Conservation (phyloP, 2,888 invertebrate genomes). For the Beris morrisii region DNA sequence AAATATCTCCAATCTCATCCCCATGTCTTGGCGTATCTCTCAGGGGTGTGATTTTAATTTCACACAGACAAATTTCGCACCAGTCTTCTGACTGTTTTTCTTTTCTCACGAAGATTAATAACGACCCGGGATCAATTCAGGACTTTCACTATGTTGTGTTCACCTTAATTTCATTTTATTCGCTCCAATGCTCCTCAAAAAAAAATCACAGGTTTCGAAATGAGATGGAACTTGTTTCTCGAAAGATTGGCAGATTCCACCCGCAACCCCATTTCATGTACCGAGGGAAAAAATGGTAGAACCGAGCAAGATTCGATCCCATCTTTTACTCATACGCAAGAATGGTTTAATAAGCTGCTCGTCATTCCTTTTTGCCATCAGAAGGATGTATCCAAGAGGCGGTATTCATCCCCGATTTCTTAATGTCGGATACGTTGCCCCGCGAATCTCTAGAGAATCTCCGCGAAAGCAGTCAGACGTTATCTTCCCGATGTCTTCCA, state of each 20-base stretch:
- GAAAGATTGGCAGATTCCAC: background rate
- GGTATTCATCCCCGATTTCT: constrained; percentile 15
- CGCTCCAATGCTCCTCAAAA: constrained; percentile 19
- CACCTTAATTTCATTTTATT: constrained; percentile 39
- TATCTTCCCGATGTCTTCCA: constrained; percentile 10
- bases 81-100: constrained; percentile 23
- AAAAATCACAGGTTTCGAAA: background rate
- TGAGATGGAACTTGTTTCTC: constrained; percentile 6
- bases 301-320: constrained; percentile 35
- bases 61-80: constrained; percentile 53
- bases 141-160: constrained; percentile 14
- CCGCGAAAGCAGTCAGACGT: constrained; percentile 19
- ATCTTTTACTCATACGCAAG: constrained; percentile 38
- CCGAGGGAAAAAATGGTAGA: background rate
- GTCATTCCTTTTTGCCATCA: constrained; percentile 26
- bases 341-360: constrained; percentile 38
- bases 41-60: constrained; percentile 58
- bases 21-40: constrained; percentile 39
- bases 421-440: background rate
- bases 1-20: background rate
- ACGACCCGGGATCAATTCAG: constrained; percentile 37
- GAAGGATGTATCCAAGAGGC: background rate
- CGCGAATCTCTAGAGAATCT: background rate
- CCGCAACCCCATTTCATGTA: background rate
- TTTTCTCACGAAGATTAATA: constrained; percentile 41